These are phyloP conservation scores for Tinamus guttatus DNA, from an alignment of 2,113 vertebrate genomes.

Conservation along the genomic window DNA sequence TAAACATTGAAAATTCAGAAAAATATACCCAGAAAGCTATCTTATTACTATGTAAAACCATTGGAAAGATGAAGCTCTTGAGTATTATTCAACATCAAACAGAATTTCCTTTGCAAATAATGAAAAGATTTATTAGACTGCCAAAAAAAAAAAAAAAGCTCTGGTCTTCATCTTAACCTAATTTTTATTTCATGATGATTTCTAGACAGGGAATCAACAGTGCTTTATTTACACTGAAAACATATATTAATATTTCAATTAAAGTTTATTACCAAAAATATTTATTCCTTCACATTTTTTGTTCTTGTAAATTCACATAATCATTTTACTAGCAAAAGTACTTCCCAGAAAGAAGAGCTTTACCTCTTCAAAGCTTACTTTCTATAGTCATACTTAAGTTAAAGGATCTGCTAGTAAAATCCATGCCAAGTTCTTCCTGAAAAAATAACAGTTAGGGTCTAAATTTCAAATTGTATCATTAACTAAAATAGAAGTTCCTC, in stretches of 20 bases:
- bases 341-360: background rate
- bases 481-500: background rate
- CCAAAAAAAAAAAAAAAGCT: background rate
- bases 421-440: background rate
- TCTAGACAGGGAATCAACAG: background rate
- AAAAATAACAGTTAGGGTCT: background rate
- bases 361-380: background rate
- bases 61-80: background rate
- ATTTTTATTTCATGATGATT: background rate
- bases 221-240: background rate
- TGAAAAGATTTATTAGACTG: background rate
- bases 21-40: background rate
- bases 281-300: background rate
- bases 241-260: background rate
- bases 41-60: background rate
- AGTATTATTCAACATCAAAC: background rate
- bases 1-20: background rate
- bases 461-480: background rate
- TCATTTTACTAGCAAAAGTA: background rate
- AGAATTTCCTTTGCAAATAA: background rate
- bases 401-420: background rate
- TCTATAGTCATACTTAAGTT: background rate
- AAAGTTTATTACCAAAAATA: background rate
- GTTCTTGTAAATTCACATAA: background rate
- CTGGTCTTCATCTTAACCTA: background rate